Evolutionary conservation across 2,113 vertebrate genomes (phyloP).

Genomic region (Sceloporus undulatus): DNA sequence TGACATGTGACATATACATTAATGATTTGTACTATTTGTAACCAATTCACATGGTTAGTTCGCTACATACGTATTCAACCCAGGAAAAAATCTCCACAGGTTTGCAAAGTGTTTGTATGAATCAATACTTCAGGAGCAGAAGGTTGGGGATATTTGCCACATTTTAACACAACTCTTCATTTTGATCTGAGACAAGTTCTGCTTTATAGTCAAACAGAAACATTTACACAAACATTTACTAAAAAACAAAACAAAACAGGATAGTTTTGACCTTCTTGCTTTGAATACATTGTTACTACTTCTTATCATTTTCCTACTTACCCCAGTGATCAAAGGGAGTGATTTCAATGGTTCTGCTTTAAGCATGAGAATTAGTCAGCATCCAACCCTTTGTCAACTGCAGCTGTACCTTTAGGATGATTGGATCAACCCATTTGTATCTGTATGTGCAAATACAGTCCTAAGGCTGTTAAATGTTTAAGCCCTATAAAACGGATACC

Average conservation of each 20-base stretch:
- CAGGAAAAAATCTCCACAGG: neutral
- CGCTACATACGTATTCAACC: neutral
- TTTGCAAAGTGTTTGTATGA: neutral
- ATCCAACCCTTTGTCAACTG: neutral
- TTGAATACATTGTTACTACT: no score
- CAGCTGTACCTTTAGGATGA: neutral
- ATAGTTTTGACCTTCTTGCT: no score
- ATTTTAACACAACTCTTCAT: neutral
- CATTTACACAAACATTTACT: neutral
- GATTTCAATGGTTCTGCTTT: neutral
- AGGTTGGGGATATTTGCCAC: neutral
- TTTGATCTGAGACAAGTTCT: neutral
- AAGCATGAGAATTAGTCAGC: neutral
- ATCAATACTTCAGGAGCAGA: neutral
- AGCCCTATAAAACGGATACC: neutral
- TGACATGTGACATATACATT: neutral
- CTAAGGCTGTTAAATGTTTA: neutral
- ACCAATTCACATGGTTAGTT: neutral
- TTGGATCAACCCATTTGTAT: neutral
- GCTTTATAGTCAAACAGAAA: neutral
- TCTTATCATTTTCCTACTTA: no score
- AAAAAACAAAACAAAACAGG: no score
- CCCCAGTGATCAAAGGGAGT: no score
- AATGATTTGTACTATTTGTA: no score
- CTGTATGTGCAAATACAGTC: neutral